These are phyloP conservation scores for Nemoura dubitans DNA, from an alignment of 2,888 invertebrate species.

Conservation along the genomic window DNA sequence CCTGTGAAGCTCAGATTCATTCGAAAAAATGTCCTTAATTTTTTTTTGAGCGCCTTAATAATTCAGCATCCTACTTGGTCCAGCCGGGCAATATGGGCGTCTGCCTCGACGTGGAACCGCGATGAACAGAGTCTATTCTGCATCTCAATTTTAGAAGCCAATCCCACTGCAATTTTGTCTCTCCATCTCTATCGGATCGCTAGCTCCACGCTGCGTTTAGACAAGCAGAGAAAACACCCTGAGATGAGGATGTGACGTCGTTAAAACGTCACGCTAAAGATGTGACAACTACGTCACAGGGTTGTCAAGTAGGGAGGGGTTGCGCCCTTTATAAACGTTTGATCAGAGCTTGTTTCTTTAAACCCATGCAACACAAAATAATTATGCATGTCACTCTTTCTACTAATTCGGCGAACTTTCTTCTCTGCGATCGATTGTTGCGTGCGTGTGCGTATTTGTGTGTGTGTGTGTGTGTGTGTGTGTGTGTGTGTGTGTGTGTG, in stretches of 20 bases:
- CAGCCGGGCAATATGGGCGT: not conserved
- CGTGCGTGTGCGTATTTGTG: no score
- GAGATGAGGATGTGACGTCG: not conserved
- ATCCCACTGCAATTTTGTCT: not conserved
- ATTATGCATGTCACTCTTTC: conserved; percentile 7
- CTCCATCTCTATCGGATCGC: not conserved
- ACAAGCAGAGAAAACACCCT: not conserved
- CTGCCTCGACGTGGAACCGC: not conserved
- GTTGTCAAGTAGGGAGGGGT: not conserved
- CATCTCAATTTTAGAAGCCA: not conserved
- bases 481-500: conserved; percentile 32
- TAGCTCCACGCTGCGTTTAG: no score
- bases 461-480: not conserved
- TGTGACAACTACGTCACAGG: not conserved
- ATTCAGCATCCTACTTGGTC: not conserved
- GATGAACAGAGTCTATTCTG: not conserved
- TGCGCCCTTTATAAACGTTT: not conserved
- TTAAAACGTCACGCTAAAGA: not conserved
- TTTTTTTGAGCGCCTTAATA: not conserved
- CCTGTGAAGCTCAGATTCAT: not conserved
- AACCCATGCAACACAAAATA: not conserved
- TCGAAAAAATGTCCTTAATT: conserved; percentile 7
- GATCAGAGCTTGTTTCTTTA: not conserved
- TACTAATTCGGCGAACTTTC: not conserved
- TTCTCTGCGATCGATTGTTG: not conserved